Percentiles rank a stretch among this genome's conserved stretches.
phyloP scores from a whole-genome alignment of 2,888 invertebrate species.

The Mesorhabditis belari region DNA sequence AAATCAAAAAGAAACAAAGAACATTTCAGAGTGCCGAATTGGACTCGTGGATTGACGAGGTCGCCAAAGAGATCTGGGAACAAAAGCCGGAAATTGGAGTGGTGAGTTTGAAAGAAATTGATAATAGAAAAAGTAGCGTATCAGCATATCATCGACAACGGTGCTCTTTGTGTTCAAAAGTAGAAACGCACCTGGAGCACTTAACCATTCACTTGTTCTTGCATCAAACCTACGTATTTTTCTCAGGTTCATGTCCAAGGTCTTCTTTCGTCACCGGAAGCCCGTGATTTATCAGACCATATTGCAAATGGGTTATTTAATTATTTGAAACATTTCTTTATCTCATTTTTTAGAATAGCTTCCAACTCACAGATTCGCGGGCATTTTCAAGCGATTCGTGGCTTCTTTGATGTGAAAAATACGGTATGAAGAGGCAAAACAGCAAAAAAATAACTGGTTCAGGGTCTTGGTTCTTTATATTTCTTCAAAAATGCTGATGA shows the following conservation, averaged over 20 bases:
- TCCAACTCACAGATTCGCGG: conserved; percentile 25
- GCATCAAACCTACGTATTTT: neutral
- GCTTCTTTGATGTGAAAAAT: conserved; percentile 32
- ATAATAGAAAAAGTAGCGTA: no score
- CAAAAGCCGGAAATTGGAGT: conserved; percentile 35
- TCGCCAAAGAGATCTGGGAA: conserved; percentile 36
- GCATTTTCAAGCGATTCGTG: conserved; percentile 24
- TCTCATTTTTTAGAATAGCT: conserved; percentile 30
- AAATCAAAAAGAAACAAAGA: neutral
- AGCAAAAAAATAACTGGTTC: neutral
- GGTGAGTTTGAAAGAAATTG: no score
- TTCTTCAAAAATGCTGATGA: conserved; percentile 24
- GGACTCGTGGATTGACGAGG: conserved; percentile 28
- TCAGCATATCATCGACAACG: no score
- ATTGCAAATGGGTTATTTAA: neutral
- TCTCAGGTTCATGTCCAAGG: conserved; percentile 33
- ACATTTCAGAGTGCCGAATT: conserved; percentile 22
- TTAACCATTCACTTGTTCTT: neutral
- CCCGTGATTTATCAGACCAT: conserved; percentile 7
- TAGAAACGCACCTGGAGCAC: no score
- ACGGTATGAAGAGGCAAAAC: conserved; percentile 11
- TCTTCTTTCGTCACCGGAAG: conserved; percentile 23
- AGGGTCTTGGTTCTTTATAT: conserved; percentile 39
- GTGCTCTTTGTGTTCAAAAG: no score
- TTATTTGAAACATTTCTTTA: no score